A percentile compares a stretch with the other conserved stretches of the same genome.
Conservation (phyloP, 2,113 vertebrate species). For the Callocephalon fimbriatum region DNA sequence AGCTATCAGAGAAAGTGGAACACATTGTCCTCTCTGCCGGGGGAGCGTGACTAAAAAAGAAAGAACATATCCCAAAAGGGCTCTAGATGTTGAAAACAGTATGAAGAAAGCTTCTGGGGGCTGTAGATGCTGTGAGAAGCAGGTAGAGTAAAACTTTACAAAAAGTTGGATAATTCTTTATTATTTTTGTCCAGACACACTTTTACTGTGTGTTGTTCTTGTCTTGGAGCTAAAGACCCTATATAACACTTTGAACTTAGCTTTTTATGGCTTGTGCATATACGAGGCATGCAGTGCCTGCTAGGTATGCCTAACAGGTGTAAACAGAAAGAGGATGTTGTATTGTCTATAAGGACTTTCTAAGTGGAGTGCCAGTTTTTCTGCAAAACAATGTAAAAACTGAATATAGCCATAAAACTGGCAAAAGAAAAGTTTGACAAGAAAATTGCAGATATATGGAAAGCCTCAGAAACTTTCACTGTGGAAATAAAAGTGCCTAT, state of each 20-base stretch:
- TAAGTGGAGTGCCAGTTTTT: not conserved
- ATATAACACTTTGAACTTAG: not conserved
- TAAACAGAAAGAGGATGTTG: not conserved
- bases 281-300: not conserved
- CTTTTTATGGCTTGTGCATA: not conserved
- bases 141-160: constrained; percentile 75
- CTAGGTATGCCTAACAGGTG: not conserved
- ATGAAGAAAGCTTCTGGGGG: constrained; percentile 79
- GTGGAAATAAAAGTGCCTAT: not conserved
- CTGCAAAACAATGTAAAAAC: not conserved
- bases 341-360: not conserved
- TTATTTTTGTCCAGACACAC: not conserved
- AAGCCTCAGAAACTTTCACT: not conserved
- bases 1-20: constrained; percentile 82
- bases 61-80: constrained; percentile 78
- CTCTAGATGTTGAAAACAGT: constrained; percentile 79
- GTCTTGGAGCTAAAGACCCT: not conserved
- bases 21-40: constrained; percentile 84
- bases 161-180: not conserved
- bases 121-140: constrained; percentile 84
- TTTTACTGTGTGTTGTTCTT: not conserved
- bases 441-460: not conserved
- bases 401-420: not conserved
- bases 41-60: constrained; percentile 78
- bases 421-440: not conserved